Base-by-base conservation (phyloP, 1,140 invertebrate species). In the Drosophila rhopaloa region DNA sequence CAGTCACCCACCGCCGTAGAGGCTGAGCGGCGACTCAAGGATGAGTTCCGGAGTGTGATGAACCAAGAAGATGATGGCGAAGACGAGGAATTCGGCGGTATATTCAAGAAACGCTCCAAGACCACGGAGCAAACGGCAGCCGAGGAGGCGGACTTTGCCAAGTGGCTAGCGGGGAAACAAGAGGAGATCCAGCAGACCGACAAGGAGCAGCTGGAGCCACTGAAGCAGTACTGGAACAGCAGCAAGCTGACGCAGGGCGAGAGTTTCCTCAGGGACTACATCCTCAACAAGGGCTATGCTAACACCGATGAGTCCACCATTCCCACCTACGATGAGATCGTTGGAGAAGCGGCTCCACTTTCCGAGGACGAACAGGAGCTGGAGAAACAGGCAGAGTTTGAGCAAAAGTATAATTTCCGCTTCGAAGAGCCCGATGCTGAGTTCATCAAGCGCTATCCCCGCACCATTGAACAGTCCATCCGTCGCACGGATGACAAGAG, bases 351-450 rank as follows among this genome's bases (percentile, higher is more conserved):
- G 82, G 95, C 79, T 0, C 95, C 95, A 70, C 93, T 86, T 0
- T 97, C 96, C 1, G 97, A 96, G 71, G 97, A 98, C 92, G 97
- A 98, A 88, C 93, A 95, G 74, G 94, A 95, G 71, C 93, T 97
- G 13, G 95, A 96, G 76, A 95, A 96, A 81, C 97, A 98, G 91
- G 97, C 97, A 48, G 94, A 97, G 92, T 99, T 99, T 94, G 98
- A 99, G 89, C 94, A 97, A 37, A 98, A 99, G 88, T 99, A 96
- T 90, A 99, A 99, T 93, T 99, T 98, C 92, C 94, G 98, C 78
- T 99, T 97, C 93, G 98, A 99, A 93, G 98, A 99, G 93, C 98
- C 98, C 0, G 98, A 99, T 93, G 94, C 96, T 54, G 97, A 99
- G 81, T 98, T 98, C 94, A 95, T 98, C 16, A 98, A 98, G 93